Base-by-base conservation (phyloP, 2,797 vertebrate species). In the Danionella dracula region DNA sequence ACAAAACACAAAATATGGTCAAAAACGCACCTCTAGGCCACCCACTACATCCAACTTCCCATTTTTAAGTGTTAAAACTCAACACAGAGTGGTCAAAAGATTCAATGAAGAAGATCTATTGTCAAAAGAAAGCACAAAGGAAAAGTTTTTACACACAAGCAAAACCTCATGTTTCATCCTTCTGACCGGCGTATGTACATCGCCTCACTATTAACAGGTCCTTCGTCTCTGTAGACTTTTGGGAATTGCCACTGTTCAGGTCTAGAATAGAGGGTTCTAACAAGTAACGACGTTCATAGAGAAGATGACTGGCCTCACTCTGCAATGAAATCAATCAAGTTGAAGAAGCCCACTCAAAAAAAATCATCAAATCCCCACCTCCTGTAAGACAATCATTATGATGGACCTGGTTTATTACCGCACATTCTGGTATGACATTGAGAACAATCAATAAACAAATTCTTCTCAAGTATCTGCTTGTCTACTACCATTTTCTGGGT, bases 351-450 rank as follows among this genome's bases (percentile, higher is more conserved):
- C 59, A 51, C 59, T 50, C 59, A 62, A n/a, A n/a, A n/a, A n/a
- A n/a, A n/a, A n/a, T n/a, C n/a, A n/a, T n/a, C n/a, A n/a, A 27
- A 61, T 61, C 21, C 48, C 31, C 17, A 48, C 58, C 37, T 48
- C 44, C 34, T 49, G 32, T 5, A 62, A 35, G 40, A 45, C 50
- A 21, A 21, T 62, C 40, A 62, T 62, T 62, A 62, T 62, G 40
- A 50, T 41, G 59, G 12, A 31, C 15, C 8, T 19, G n/a, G 46
- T 45, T 62, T 62, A 62, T 40, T 62, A 50, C 40, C 46, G 29
- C 4, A 1, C 40, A 50, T 29, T 38, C 48, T 20, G 10, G 27
- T 31, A 17, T 13, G 41, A 20, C 20, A 11, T 61, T 38, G 45
- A 38, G 15, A 20, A 49, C 20, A 21, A 11, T 19, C 50, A 10